Conservation (phyloP, 2,888 invertebrate genomes). For the Amiota mariae region DNA sequence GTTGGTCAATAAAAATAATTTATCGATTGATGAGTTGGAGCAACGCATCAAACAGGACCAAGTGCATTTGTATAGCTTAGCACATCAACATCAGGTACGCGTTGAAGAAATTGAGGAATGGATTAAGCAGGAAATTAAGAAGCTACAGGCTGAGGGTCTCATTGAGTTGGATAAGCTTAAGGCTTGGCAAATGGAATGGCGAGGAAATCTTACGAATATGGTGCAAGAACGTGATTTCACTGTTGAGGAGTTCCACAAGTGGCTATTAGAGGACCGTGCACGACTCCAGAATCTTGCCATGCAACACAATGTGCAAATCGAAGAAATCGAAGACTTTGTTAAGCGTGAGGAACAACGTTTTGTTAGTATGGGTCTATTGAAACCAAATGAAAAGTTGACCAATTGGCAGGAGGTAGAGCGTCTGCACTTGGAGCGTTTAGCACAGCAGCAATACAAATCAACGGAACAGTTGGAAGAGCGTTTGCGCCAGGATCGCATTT, state of each 20-base stretch:
- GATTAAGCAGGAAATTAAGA: conserved; percentile 68
- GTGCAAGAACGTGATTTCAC: conserved; percentile 69
- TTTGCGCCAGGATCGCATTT: conserved; percentile 66
- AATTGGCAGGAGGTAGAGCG: conserved; percentile 71
- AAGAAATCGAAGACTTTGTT: conserved; percentile 70
- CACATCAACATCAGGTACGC: conserved; percentile 68
- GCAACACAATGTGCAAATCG: conserved; percentile 69
- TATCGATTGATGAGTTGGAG: conserved; percentile 68
- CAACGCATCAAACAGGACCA: conserved; percentile 65
- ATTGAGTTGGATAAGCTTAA: conserved; percentile 65
- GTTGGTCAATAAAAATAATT: conserved; percentile 64
- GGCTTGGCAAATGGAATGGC: conserved; percentile 70
- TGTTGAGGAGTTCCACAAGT: conserved; percentile 69
- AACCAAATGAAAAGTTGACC: conserved; percentile 66
- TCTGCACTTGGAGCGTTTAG: conserved; percentile 67
- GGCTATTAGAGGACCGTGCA: conserved; percentile 64
- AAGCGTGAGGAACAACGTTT: conserved; percentile 67
- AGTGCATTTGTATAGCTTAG: conserved; percentile 65
- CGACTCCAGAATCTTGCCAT: conserved; percentile 66
- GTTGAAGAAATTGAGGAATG: conserved; percentile 71
- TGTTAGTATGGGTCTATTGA: conserved; percentile 66
- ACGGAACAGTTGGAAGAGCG: conserved; percentile 70
- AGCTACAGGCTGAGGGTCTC: conserved; percentile 64
- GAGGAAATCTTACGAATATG: conserved; percentile 66
- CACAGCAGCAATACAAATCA: conserved; percentile 68